Percentiles rank a stretch among this genome's conserved stretches.
These are phyloP conservation scores for Mylabris phalerata DNA, from an alignment of 1,140 invertebrate species.

Conservation along the genomic window DNA sequence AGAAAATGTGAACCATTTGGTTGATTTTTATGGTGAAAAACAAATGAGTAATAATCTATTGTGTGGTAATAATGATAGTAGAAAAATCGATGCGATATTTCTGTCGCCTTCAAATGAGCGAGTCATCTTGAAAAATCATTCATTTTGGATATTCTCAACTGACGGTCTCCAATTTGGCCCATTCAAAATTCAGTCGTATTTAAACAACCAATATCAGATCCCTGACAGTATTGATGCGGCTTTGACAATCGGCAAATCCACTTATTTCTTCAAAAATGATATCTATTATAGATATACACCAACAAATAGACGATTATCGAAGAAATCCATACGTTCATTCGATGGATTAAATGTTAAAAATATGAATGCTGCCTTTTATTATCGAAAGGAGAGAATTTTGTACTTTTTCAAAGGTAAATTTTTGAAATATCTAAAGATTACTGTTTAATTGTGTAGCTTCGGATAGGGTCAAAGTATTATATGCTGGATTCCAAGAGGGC, in stretches of 20 bases:
- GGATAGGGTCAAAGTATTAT: slow-evolving; percentile 2
- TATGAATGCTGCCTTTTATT: slow-evolving; percentile 5
- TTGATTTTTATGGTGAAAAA: not conserved
- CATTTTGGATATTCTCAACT: not conserved
- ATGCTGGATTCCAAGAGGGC: not conserved
- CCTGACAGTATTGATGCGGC: slow-evolving; percentile 5
- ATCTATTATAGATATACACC: not conserved
- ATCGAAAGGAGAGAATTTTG: not conserved
- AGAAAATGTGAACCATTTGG: not conserved
- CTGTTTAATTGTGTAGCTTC: not conserved
- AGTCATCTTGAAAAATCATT: slow-evolving; percentile 58
- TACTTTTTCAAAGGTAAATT: slow-evolving; percentile 8
- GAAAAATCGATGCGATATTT: not conserved
- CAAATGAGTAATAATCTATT: not conserved
- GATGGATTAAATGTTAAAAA: not conserved
- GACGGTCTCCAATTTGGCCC: not conserved
- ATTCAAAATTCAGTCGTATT: not conserved
- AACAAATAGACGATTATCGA: not conserved
- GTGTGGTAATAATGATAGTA: not conserved
- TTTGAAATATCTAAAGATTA: not conserved
- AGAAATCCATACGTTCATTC: not conserved
- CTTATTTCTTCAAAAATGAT: slow-evolving; percentile 1
- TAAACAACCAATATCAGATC: not conserved
- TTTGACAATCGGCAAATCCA: not conserved
- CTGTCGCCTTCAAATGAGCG: not conserved